Conservation (phyloP, 2,113 vertebrate species). For the Xyrauchen texanus region DNA sequence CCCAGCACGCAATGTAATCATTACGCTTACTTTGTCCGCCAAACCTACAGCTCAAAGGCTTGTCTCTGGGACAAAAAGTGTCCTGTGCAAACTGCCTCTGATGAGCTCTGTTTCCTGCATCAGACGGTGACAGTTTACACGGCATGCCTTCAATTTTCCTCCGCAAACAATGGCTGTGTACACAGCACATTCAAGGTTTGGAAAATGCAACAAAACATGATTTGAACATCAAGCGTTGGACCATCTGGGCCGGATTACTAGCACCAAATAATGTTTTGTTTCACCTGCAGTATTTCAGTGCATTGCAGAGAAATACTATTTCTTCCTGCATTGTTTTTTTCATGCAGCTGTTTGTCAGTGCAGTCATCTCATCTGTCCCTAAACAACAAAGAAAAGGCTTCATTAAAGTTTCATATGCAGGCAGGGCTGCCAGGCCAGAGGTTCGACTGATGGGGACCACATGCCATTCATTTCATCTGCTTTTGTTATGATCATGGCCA, state of each 20-base stretch:
- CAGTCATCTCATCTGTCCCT: conserved; percentile 29
- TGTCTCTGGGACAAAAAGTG: conserved; percentile 59
- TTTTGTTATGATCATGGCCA: conserved; percentile 62
- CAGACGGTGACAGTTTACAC: conserved; percentile 75
- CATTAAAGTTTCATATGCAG: conserved; percentile 44
- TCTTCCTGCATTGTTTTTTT: conserved; percentile 50
- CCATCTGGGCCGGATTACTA: conserved; percentile 70
- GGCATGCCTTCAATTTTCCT: conserved; percentile 80
- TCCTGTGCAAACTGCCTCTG: conserved; percentile 67
- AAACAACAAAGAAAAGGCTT: conserved; percentile 40
- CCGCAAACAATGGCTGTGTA: conserved; percentile 81
- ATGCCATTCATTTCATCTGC: conserved; percentile 63
- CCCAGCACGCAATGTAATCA: conserved; percentile 42
- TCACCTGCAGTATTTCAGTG: conserved; percentile 46
- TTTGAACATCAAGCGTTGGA: conserved; percentile 74
- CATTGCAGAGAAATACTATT: conserved; percentile 46
- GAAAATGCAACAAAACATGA: conserved; percentile 77
- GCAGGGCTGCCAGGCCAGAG: conserved; percentile 39
- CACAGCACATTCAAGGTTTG: conserved; percentile 74
- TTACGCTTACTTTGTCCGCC: conserved; percentile 40
- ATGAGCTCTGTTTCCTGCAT: conserved; percentile 71
- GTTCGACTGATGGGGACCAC: conserved; percentile 52
- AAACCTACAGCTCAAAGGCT: conserved; percentile 57
- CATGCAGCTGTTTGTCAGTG: conserved; percentile 37
- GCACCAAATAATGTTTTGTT: conserved; percentile 68